Evolutionary conservation across 30 jellyfish, hydroid and myxozoan species (phyloP).

Genomic region (Turritopsis dohrnii): DNA sequence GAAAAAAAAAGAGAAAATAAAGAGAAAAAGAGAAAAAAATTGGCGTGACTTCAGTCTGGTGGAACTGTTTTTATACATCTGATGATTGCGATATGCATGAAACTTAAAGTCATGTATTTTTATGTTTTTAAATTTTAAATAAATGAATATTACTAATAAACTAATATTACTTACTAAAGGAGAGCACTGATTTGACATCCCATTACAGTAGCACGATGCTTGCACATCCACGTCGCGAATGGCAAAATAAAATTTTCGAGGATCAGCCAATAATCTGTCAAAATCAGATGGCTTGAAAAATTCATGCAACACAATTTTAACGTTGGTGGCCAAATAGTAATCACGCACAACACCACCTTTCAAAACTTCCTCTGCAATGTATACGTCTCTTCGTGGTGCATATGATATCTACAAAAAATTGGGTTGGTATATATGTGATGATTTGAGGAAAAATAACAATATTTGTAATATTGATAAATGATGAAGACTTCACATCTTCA

Average conservation of each 20-base stretch:
- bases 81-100: no score
- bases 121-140: no score
- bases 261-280: conserved; percentile 56
- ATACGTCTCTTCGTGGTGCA: conserved; percentile 76
- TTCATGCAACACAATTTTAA: conserved; percentile 43
- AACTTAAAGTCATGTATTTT: no score
- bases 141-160: no score
- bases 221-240: conserved; percentile 79
- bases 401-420: conserved; percentile 55
- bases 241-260: conserved; percentile 69
- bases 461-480: not conserved
- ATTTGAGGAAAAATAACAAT: no score
- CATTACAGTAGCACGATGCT: conserved; percentile 91
- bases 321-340: conserved; percentile 62
- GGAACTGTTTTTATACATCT: no score
- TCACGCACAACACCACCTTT: conserved; percentile 62
- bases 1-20: no score
- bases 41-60: no score
- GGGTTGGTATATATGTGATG: no score
- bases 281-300: conserved; percentile 78
- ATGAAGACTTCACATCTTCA: not conserved
- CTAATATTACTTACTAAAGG: conserved; percentile 50
- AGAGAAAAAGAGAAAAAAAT: no score
- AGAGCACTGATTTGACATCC: conserved; percentile 80
- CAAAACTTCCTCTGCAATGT: conserved; percentile 47